phyloP scores from a whole-genome alignment of 2,888 invertebrate genomes.

The Platycheirus albimanus region DNA sequence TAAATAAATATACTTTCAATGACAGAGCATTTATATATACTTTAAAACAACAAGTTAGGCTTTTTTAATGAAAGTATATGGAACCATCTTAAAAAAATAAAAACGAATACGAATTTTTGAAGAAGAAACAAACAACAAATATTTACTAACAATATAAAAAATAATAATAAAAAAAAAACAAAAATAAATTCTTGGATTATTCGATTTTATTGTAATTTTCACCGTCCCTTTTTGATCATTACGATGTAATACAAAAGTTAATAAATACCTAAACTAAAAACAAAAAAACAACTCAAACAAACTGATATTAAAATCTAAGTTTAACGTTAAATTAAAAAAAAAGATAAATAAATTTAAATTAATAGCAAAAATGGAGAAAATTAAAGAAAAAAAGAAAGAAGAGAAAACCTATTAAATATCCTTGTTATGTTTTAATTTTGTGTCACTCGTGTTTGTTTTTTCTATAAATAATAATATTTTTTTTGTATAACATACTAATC shows the following conservation, averaged over 20 bases:
- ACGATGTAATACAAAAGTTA: conserved; percentile 73
- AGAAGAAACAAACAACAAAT: conserved; percentile 58
- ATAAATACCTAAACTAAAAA: conserved; percentile 49
- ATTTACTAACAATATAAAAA: conserved; percentile 66
- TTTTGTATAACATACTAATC: conserved; percentile 29
- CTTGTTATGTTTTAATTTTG: conserved; percentile 57
- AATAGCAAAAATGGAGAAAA: conserved; percentile 37
- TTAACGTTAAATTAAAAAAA: conserved; percentile 26
- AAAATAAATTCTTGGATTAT: conserved; percentile 72
- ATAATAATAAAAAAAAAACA: conserved; percentile 34
- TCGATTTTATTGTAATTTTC: conserved; percentile 82
- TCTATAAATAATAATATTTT: conserved; percentile 13
- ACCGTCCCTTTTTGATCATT: conserved; percentile 81
- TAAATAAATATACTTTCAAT: conserved; percentile 12
- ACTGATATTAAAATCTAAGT: conserved; percentile 67
- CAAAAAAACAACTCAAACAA: conserved; percentile 39
- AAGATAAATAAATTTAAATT: conserved; percentile 4
- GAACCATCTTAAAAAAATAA: conserved; percentile 67
- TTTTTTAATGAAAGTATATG: conserved; percentile 37
- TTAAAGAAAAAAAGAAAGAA: conserved; percentile 30
- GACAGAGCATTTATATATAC: conserved; percentile 9
- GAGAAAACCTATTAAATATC: conserved; percentile 56
- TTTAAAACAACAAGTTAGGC: conserved; percentile 12
- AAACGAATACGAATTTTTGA: conserved; percentile 74
- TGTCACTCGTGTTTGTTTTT: conserved; percentile 43